Conservation (phyloP, 2,888 invertebrate genomes). For the Lymantria monacha region DNA sequence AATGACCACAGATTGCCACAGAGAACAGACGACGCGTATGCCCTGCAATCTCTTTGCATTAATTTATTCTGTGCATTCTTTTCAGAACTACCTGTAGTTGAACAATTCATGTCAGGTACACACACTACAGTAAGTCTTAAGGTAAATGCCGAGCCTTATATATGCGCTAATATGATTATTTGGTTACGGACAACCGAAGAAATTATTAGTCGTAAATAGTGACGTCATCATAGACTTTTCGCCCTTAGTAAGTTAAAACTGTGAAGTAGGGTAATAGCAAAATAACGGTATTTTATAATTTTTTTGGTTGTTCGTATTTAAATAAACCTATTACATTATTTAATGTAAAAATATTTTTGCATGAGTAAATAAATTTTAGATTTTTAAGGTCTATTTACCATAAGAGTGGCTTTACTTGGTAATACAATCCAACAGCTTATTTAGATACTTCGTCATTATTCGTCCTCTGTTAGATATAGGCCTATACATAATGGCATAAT, state of each 20-base stretch:
- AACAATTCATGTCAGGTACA: conserved; percentile 15
- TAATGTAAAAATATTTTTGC: background rate
- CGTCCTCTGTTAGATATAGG: no score
- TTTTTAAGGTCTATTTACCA: no score
- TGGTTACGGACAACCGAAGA: conserved; percentile 21
- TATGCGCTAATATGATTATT: conserved; percentile 11
- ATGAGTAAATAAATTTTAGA: no score
- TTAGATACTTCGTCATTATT: no score
- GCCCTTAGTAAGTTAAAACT: no score
- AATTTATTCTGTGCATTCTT: conserved; percentile 77
- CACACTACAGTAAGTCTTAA: conserved; percentile 40
- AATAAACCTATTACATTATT: conserved; percentile 9
- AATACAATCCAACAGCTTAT: no score
- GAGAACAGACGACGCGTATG: conserved; percentile 30
- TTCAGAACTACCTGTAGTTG: conserved; percentile 73
- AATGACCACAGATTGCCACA: conserved; percentile 26
- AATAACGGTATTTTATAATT: no score
- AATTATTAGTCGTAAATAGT: background rate
- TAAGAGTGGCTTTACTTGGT: no score
- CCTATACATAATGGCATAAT: no score
- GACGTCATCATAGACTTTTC: no score
- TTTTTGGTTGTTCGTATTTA: conserved; percentile 30
- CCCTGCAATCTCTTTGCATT: conserved; percentile 68
- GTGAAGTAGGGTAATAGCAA: no score
- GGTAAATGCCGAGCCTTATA: conserved; percentile 33